Evolutionary conservation across 2,888 invertebrate genomes (phyloP), one percentile per base, ranked within the genome.

Genomic region (Spialia ferax): DNA sequence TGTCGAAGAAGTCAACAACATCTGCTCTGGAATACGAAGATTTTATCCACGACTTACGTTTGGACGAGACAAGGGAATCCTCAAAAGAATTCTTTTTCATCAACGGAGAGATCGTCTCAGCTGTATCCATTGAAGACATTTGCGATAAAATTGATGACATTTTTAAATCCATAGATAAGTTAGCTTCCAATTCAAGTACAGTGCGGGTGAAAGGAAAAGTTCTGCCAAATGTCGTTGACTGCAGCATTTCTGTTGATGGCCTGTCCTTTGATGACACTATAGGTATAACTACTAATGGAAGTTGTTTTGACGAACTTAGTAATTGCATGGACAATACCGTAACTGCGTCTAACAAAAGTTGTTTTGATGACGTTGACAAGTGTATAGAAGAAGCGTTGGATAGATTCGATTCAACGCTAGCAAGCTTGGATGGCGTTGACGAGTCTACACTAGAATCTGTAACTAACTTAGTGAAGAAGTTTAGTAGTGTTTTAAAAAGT

Each of bases 371-470:
- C 23, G 79, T 92, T 0, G 88, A 88, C 18, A 80, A 76, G 20
- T 90, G 79, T n/a, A 91, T 93, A 1, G 91, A 92, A 69, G 90
- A 91, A 70, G 88, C 90, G 0, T 89, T 93, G 67, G 84, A 88
- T 8, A 80, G 88, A 18, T 73, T 92, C 8, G 84, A 84, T 70
- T 77, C 80, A 0, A 85, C 86, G 0, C 74, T 89, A 13, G 80
- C 80, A 0, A 80, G 76, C 10, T 69, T 85, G 13, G 75, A 81
- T 15, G 71, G 69, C 0, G 77, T 82, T 48, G 79, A 85, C 54
- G 78, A 82, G 2, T 72, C 75, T 0, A 80, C 83, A 0, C 76
- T 77, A 57, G 85, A 84, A 10, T 87, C 93, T 0, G 92, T 93
- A 69, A 91, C 92, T 0, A 86, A 87, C 0, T 73, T 93, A 1